Evolutionary conservation across 2,888 invertebrate species (phyloP).

Genomic region (Microdon myrmicae): DNA sequence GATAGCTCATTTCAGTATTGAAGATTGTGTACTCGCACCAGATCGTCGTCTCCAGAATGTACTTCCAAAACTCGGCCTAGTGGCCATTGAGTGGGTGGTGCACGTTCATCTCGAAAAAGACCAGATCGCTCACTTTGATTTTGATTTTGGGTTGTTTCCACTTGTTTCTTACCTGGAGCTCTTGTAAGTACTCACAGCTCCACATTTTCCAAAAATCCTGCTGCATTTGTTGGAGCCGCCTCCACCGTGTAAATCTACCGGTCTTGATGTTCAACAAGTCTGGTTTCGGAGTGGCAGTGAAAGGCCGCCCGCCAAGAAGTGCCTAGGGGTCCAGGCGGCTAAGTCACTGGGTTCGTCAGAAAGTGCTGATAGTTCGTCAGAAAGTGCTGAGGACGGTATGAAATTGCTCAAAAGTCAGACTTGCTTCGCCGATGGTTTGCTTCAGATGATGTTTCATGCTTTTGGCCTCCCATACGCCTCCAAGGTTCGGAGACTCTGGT

Average conservation of each 20-base stretch:
- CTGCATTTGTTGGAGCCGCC: slow-evolving; percentile 7
- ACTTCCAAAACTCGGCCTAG: slow-evolving; percentile 16
- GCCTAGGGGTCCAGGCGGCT: slow-evolving; percentile 1
- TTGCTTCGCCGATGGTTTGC: not conserved
- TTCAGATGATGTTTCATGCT: slow-evolving; percentile 5
- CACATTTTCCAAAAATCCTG: slow-evolving; percentile 28
- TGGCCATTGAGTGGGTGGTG: slow-evolving; percentile 16
- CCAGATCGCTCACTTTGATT: slow-evolving; percentile 15
- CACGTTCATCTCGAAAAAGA: slow-evolving; percentile 20
- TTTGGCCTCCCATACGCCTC: too few relatives aligned
- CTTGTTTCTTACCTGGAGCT: slow-evolving; percentile 16
- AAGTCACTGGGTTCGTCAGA: slow-evolving; percentile 5
- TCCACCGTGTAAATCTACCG: slow-evolving; percentile 2
- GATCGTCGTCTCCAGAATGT: slow-evolving; percentile 8
- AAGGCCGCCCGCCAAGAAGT: not conserved
- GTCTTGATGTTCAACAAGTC: slow-evolving; percentile 2
- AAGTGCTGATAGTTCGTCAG: not conserved
- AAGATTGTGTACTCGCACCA: slow-evolving; percentile 6
- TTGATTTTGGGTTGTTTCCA: slow-evolving; percentile 13
- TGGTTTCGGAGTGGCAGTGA: slow-evolving; percentile 8
- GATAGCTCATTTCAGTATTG: slow-evolving; percentile 15
- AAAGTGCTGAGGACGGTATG: slow-evolving; percentile 5
- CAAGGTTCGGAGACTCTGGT: slow-evolving; percentile 1
- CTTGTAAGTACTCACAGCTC: slow-evolving; percentile 23
- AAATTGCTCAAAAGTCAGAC: slow-evolving; percentile 1